Evolutionary conservation across 2,113 vertebrate genomes (phyloP).

Genomic region (Pterocles gutturalis): DNA sequence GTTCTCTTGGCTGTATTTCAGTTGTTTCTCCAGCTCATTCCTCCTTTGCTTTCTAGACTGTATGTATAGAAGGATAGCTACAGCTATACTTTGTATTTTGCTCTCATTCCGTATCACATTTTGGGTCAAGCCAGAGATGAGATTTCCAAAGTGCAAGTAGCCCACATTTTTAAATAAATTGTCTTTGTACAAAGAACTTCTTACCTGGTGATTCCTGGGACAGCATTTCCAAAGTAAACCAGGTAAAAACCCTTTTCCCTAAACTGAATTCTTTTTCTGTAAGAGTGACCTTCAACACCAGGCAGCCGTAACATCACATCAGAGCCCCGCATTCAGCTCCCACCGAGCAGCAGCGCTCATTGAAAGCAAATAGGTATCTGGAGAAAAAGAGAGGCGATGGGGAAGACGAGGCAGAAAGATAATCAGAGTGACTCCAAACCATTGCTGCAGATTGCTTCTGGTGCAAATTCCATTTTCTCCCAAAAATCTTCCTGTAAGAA

Average conservation of each 20-base stretch:
- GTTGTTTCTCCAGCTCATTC: not conserved
- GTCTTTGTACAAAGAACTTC: not conserved
- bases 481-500: not conserved
- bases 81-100: not conserved
- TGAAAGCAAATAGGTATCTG: not conserved
- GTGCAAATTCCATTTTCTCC: not conserved
- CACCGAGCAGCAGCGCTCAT: fast-evolving
- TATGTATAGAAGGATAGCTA: not conserved
- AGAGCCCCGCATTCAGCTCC: not conserved
- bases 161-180: not conserved
- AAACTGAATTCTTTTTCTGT: not conserved
- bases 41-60: not conserved
- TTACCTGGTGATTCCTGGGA: not conserved
- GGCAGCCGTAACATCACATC: not conserved
- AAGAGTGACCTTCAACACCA: not conserved
- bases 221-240: not conserved
- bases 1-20: not conserved
- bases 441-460: not conserved
- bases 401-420: fast-evolving
- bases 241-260: not conserved
- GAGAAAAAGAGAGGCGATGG: not conserved
- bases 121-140: not conserved
- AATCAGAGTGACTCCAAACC: not conserved
- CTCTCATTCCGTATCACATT: not conserved
- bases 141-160: not conserved